Evolutionary conservation across 2,888 invertebrate species (phyloP).

Genomic region (Volucella inanis): DNA sequence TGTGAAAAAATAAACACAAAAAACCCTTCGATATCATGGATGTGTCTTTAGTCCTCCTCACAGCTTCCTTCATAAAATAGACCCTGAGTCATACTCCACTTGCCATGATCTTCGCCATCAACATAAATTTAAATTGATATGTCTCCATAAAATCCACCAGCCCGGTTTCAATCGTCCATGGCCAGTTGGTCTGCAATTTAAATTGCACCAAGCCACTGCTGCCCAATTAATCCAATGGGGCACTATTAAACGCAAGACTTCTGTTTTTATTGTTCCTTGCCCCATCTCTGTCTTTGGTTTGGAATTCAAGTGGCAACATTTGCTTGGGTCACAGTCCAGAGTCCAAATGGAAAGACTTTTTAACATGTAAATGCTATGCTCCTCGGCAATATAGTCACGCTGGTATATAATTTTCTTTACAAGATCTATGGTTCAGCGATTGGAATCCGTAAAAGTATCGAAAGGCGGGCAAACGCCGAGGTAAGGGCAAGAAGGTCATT

Average conservation of each 20-base stretch:
- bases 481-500: slow-evolving; percentile 63
- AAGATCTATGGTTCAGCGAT: too few species aligned
- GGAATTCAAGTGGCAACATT: neutral
- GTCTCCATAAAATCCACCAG: slow-evolving; percentile 26
- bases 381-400: slow-evolving; percentile 2
- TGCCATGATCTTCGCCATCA: slow-evolving; percentile 54
- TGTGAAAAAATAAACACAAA: too few species aligned
- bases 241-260: slow-evolving; percentile 18
- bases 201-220: slow-evolving; percentile 19
- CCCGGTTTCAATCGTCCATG: neutral
- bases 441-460: too few species aligned
- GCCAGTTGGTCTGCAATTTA: slow-evolving; percentile 33
- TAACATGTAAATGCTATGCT: neutral
- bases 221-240: slow-evolving; percentile 43
- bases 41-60: too few species aligned
- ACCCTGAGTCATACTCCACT: slow-evolving; percentile 56
- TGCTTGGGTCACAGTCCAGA: slow-evolving; percentile 55
- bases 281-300: neutral
- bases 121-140: slow-evolving; percentile 69
- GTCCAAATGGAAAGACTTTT: slow-evolving; percentile 14
- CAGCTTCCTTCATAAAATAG: neutral
- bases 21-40: neutral
- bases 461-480: too few species aligned
- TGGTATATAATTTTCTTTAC: too few species aligned
- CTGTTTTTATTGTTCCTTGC: slow-evolving; percentile 42